phyloP scores from a whole-genome alignment of 2,888 invertebrate species.

The Spicauda simplicius region DNA sequence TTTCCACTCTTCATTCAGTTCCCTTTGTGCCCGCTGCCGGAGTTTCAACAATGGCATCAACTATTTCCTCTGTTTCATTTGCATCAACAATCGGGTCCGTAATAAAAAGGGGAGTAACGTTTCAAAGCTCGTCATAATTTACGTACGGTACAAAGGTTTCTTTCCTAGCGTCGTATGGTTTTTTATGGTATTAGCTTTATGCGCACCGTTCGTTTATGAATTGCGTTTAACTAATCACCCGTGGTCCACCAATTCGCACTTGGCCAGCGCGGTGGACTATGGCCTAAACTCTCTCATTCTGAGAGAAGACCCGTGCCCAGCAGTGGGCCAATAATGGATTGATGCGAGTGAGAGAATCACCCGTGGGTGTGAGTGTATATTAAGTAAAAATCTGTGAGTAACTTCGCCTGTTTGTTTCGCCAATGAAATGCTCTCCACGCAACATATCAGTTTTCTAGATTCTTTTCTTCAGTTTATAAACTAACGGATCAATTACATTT shows the following conservation, averaged over 20 bases:
- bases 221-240: background rate
- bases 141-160: slow-evolving; percentile 28
- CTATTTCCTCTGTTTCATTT: slow-evolving; percentile 37
- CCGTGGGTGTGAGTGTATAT: background rate
- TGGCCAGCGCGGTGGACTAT: too few relatives aligned
- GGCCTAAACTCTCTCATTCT: too few relatives aligned
- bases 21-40: slow-evolving; percentile 25
- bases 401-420: background rate
- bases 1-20: slow-evolving; percentile 30
- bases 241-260: too few relatives aligned
- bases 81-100: slow-evolving; percentile 34
- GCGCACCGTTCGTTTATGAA: background rate
- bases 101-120: slow-evolving; percentile 32
- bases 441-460: background rate
- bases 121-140: slow-evolving; percentile 36
- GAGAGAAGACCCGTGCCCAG: too few relatives aligned
- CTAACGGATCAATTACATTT: too few relatives aligned
- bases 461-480: background rate
- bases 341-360: too few relatives aligned
- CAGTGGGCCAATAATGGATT: too few relatives aligned
- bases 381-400: background rate
- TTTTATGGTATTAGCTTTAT: background rate
- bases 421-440: too few relatives aligned
- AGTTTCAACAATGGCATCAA: slow-evolving; percentile 32
- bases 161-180: slow-evolving; percentile 4